Evolutionary conservation across 1,140 invertebrate genomes (phyloP), one percentile per base, ranked within the genome.

Genomic region (Oryctes rhinoceros): DNA sequence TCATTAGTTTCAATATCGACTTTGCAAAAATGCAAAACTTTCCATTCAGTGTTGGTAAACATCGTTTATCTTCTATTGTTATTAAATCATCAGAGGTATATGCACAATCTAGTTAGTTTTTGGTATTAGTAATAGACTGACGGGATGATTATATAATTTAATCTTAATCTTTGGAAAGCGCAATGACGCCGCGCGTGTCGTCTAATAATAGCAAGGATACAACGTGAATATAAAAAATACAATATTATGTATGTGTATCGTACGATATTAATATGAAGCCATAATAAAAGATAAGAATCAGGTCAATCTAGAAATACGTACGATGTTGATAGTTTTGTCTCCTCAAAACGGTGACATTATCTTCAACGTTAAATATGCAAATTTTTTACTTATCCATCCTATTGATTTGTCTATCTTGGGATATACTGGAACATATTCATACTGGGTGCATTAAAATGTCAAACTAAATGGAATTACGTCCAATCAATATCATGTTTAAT

Each of bases 251-350:
- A 59, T 59, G 53, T 59, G 53, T 59, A 59, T 59, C 53, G 5
- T 59, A 59, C 53, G 53, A 59, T 59, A 59, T 59, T 59, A 59
- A 59, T 59, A 59, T 59, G 53, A 7, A 59, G 53, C 15, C 15
- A 59, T 59, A 59, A 59, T 7, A 59, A 59, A 59, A n/a, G 53
- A 59, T 59, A 59, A 59, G n/a, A 59, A 59, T 59, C 53, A 6
- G 18, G 18, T 15, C 53, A n/a, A 15, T 18, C 53, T 59, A 53
- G n/a, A 53, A 6, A n/a, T n/a, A n/a, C n/a, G 18, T 59, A 59
- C 13, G n/a, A 59, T 15, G 18, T 59, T n/a, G 53, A n/a, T 59
- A n/a, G 53, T 59, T 59, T 18, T 59, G 53, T 59, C 53, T 59
- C 18, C 18, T 59, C 53, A 59, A 59, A 59, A 59, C 18, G n/a